Base-by-base conservation (phyloP, 2,113 vertebrate genomes). In the Hirundichthys speculiger region DNA sequence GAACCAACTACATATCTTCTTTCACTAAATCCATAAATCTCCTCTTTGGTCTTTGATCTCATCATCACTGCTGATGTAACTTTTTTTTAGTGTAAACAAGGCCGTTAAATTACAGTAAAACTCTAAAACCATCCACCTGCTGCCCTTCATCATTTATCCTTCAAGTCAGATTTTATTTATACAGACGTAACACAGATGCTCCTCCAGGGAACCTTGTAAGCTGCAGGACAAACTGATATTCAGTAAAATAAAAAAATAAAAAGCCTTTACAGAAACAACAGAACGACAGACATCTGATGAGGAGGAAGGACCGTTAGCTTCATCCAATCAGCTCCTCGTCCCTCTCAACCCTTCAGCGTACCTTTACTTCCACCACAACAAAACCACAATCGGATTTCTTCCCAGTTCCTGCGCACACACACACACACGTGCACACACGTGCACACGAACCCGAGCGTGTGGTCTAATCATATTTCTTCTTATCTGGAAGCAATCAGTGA, bases 401-500 rank as follows among this genome's bases (percentile, higher is more conserved):
- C 48, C 27, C 55, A 34, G 24, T 54, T 46, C 20, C 5, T 25
- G 43, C 24, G 60, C 30, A 54, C 30, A 68, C 34, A 52, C n/a
- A n/a, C n/a, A n/a, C n/a, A n/a, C n/a, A n/a, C n/a, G n/a, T n/a
- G n/a, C n/a, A n/a, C n/a, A n/a, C n/a, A n/a, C n/a, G n/a, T n/a
- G n/a, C n/a, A n/a, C n/a, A n/a, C n/a, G n/a, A 34, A 34, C 65
- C 11, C 40, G 30, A 13, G 45, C 74, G 67, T 20, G 87, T 93
- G 93, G 93, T 93, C 93, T 96, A 95, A 96, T 96, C 95, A 95
- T 95, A 96, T 96, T 96, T 94, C 94, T 94, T 93, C 94, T 93
- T 95, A 96, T 96, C 95, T 95, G 92, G 94, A 96, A 95, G 94
- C 95, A 95, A 96, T 96, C 95, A 95, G 94, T 94, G 95, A 96